Conservation (phyloP, 2,797 vertebrate genomes). For the Anomalospiza imberbis region DNA sequence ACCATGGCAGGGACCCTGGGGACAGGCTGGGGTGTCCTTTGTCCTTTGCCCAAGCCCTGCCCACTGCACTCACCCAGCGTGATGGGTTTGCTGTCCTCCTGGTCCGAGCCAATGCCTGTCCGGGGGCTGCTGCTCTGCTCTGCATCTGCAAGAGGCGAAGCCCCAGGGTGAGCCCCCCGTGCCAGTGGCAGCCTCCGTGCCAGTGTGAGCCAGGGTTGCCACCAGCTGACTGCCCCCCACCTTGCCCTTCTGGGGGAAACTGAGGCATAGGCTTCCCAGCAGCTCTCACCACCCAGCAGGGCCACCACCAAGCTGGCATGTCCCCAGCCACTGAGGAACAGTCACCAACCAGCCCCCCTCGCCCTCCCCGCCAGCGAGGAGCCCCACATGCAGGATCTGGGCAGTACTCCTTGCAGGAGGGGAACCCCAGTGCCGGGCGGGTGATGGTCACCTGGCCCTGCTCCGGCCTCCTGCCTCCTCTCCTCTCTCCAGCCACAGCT, state of each 20-base stretch:
- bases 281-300: not conserved
- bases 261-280: not conserved
- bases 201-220: not conserved
- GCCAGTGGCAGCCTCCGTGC: not conserved
- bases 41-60: not conserved
- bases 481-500: not conserved
- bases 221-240: no score
- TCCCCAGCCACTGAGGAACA: not conserved
- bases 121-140: conserved; percentile 91
- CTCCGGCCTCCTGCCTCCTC: not conserved
- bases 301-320: rapidly evolving
- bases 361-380: rapidly evolving
- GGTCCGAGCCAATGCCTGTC: conserved; percentile 87
- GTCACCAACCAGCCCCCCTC: rapidly evolving
- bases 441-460: rapidly evolving
- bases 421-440: rapidly evolving
- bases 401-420: not conserved
- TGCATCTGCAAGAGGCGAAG: conserved; percentile 77
- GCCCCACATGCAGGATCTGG: rapidly evolving
- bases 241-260: not conserved
- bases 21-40: not conserved
- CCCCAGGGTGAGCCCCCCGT: rapidly evolving
- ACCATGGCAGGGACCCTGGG: rapidly evolving
- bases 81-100: conserved; percentile 91
- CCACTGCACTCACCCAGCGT: conserved; percentile 80